Conservation (phyloP, 2,113 vertebrate species). For the Tetrao urogallus region DNA sequence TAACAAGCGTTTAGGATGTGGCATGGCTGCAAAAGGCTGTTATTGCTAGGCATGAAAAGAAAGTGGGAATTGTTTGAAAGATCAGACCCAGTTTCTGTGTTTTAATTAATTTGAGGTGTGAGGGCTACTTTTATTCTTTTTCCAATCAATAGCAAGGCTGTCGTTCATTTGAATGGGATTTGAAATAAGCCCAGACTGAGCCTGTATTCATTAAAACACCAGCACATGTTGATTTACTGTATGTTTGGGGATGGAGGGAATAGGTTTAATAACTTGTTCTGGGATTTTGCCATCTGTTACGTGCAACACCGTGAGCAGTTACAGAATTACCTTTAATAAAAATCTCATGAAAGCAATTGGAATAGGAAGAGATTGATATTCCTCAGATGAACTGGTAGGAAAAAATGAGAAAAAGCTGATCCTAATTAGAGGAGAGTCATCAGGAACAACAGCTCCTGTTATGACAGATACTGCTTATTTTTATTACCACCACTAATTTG, state of each 20-base stretch:
- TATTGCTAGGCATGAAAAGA: not conserved
- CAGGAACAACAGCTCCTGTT: not conserved
- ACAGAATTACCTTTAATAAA: not conserved
- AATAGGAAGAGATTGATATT: not conserved
- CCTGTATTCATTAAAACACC: constrained; percentile 30
- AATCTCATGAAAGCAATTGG: not conserved
- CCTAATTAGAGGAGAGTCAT: not conserved
- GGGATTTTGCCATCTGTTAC: constrained; percentile 29
- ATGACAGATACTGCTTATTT: not conserved
- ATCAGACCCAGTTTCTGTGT: not conserved
- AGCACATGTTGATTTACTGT: constrained; percentile 20
- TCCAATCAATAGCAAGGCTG: not conserved
- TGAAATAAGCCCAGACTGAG: not conserved
- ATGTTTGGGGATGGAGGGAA: not conserved
- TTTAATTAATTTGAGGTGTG: not conserved
- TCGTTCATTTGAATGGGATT: not conserved
- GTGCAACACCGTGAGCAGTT: not conserved
- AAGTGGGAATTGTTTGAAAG: not conserved
- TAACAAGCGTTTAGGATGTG: not conserved
- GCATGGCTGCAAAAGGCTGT: not conserved
- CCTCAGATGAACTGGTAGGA: not conserved
- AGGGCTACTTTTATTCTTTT: not conserved
- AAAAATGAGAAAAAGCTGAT: not conserved
- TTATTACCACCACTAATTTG: not conserved
- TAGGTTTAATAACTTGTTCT: constrained; percentile 41